Conservation (phyloP, 1,140 invertebrate genomes). For the Argopecten irradians region DNA sequence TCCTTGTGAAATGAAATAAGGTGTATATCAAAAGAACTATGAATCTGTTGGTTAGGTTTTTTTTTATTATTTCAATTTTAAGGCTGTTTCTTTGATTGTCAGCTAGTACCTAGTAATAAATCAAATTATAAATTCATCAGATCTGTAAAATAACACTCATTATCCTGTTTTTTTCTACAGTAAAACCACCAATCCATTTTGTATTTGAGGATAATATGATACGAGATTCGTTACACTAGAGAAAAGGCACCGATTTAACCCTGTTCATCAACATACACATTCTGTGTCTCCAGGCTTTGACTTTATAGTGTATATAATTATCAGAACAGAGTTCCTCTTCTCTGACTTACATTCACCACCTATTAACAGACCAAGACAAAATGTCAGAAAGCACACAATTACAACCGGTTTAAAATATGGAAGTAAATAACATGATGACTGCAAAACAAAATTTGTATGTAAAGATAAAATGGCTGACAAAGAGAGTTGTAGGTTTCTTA, state of each 20-base stretch:
- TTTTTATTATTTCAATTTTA: background rate
- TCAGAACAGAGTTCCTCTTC: background rate
- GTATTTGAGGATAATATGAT: background rate
- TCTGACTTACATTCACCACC: background rate
- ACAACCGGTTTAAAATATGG: constrained; percentile 7
- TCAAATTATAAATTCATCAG: background rate
- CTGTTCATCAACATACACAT: background rate
- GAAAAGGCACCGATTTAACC: background rate
- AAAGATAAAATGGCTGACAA: background rate
- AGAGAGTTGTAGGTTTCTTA: background rate
- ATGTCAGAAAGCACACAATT: background rate
- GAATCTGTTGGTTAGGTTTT: background rate
- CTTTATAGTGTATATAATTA: background rate
- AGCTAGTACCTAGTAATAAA: background rate
- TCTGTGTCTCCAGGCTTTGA: background rate
- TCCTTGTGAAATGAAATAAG: background rate
- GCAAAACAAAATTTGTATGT: background rate
- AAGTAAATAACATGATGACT: background rate
- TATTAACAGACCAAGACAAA: background rate
- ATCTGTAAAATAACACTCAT: background rate
- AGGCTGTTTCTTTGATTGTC: background rate
- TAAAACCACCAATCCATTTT: background rate
- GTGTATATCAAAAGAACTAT: background rate
- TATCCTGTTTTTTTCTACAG: background rate
- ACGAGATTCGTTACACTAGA: background rate